Evolutionary conservation across 2,113 vertebrate genomes (phyloP).

Genomic region (Muscicapa adusta): DNA sequence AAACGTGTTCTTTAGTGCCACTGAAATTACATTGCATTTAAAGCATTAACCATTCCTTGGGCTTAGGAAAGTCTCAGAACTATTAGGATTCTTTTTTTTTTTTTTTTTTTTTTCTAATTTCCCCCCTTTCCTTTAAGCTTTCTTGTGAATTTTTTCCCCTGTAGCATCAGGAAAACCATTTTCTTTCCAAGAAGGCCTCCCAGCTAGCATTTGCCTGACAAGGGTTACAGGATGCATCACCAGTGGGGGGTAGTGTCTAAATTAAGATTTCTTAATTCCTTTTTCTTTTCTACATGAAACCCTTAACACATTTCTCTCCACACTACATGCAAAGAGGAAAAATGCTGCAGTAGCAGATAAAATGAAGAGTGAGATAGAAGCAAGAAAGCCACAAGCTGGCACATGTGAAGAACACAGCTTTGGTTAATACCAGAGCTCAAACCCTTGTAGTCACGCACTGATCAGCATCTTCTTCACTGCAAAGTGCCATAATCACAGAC

Average conservation of each 20-base stretch:
- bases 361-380: not conserved
- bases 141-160: not conserved
- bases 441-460: not conserved
- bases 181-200: not conserved
- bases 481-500: not conserved
- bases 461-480: not conserved
- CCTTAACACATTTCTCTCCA: not conserved
- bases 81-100: not conserved
- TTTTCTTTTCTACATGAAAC: not conserved
- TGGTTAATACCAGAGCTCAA: not conserved
- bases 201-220: not conserved
- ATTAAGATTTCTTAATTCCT: not conserved
- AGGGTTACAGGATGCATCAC: not conserved
- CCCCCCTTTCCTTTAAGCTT: not conserved
- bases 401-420: not conserved
- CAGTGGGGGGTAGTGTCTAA: not conserved
- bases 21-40: conserved; percentile 75
- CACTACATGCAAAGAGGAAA: not conserved
- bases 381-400: not conserved
- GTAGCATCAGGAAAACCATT: not conserved
- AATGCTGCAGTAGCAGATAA: not conserved
- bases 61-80: conserved; percentile 16
- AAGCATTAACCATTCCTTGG: conserved; percentile 70
- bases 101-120: not conserved
- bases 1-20: conserved; percentile 72